A percentile compares a stretch with the other conserved stretches of the same genome.
Conservation (phyloP, 2,113 vertebrate genomes). For the Ammodytes marinus region DNA sequence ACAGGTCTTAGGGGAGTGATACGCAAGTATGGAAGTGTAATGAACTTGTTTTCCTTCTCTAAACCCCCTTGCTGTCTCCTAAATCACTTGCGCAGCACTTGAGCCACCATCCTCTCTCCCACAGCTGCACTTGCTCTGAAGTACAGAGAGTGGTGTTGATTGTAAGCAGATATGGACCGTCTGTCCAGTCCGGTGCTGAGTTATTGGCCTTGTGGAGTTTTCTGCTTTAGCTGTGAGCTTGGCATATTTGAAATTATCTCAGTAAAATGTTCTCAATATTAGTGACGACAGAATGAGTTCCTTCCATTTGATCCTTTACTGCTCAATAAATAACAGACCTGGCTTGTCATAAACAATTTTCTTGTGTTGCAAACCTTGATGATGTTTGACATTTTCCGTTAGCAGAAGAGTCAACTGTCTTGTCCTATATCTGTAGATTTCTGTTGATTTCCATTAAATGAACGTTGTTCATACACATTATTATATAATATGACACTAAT, state of each 20-base stretch:
- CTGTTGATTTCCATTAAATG: background rate
- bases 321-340: constrained; percentile 23
- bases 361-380: constrained; percentile 17
- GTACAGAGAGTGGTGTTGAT: constrained; percentile 59
- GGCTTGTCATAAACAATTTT: constrained; percentile 28
- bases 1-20: constrained; percentile 83
- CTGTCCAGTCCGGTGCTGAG: constrained; percentile 29
- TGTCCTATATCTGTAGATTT: constrained; percentile 1
- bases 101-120: constrained; percentile 67
- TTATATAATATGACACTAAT: constrained; percentile 21
- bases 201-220: constrained; percentile 32
- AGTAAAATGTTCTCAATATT: background rate
- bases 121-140: constrained; percentile 77
- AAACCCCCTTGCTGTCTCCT: constrained; percentile 79
- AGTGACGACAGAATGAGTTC: constrained; percentile 5
- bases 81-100: constrained; percentile 79
- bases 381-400: constrained; percentile 40
- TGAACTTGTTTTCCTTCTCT: constrained; percentile 85
- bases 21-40: constrained; percentile 84
- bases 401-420: constrained; percentile 1
- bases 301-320: background rate
- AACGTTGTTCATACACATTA: background rate
- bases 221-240: constrained; percentile 32
- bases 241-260: constrained; percentile 29
- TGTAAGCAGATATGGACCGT: constrained; percentile 61